Percentiles rank a stretch among this genome's conserved stretches.
Conservation (phyloP, 2,113 vertebrate genomes). For the Poecilia latipinna region DNA sequence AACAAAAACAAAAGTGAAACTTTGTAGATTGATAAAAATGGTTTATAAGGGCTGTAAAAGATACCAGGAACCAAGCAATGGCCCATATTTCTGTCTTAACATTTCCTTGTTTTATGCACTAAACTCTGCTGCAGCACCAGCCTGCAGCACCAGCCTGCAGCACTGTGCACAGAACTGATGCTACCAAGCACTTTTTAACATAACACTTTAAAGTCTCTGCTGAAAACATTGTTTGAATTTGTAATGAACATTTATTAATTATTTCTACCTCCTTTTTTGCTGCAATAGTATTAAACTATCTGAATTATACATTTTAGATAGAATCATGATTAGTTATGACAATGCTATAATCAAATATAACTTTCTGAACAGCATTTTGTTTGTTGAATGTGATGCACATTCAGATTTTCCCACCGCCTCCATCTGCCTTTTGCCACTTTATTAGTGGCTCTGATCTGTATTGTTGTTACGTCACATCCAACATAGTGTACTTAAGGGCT, state of each 20-base stretch:
- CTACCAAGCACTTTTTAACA: not conserved
- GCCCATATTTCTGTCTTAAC: slow-evolving; percentile 1
- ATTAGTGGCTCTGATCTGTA: slow-evolving; percentile 38
- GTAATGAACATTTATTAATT: not conserved
- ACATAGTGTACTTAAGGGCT: slow-evolving; percentile 29
- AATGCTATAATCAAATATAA: not conserved
- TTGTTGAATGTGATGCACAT: not conserved
- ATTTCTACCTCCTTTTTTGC: too few relatives aligned
- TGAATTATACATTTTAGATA: too few relatives aligned
- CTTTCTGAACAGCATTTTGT: not conserved
- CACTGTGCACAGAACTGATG: slow-evolving; percentile 28
- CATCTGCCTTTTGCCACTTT: slow-evolving; percentile 19
- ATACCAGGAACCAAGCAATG: not conserved
- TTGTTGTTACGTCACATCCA: slow-evolving; percentile 44
- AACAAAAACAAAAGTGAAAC: not conserved
- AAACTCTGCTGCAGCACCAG: slow-evolving; percentile 6
- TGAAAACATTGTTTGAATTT: not conserved
- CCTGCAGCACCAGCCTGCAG: slow-evolving; percentile 12
- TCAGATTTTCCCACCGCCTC: not conserved
- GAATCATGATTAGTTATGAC: not conserved
- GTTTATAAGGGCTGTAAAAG: not conserved
- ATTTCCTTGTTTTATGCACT: slow-evolving; percentile 14
- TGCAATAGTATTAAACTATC: too few relatives aligned
- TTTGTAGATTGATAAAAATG: not conserved
- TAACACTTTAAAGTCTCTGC: not conserved